Base-by-base conservation (phyloP, 2,113 vertebrate genomes). In the Grus americana region DNA sequence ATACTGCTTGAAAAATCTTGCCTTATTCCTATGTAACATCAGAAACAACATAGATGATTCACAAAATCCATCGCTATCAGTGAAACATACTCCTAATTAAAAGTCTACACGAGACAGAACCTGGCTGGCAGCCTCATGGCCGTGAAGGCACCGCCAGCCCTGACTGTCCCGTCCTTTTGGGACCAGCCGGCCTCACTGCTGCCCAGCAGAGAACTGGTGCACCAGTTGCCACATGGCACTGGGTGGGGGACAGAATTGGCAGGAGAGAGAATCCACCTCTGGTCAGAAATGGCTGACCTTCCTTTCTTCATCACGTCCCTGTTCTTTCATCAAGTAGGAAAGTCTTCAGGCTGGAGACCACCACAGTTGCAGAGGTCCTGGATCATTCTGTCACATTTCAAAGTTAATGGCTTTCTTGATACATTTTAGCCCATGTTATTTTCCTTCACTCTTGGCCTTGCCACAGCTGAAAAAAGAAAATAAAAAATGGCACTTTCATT, bases 231-330 rank as follows among this genome's bases (percentile, higher is more conserved):
- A 21, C 12, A 5, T 6, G 34, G 21, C n/a, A 34, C 21, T 36
- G 0, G 1, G 7, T 27, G 23, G 6, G 6, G 15, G 12, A 62
- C 10, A 85, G 7, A 57, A 29, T 7, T 7, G 23, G 10, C 34
- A 44, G 40, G 18, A 58, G 10, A 36, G 5, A 61, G 36, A 61
- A n/a, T 9, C 6, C 14, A 55, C 4, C 40, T 49, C 50, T 72
- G 21, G 10, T 36, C 14, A 36, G 54, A 82, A 86, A 40, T 0
- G 0, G 10, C 12, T 89, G 40, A 73, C 18, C 10, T 62, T 11
- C 2, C 40, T 38, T 52, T 49, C 42, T 82, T 62, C 27, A 40
- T 61, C 3, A 0, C 0, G 0, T 46, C 54, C 27, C 21, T 66
- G 15, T 55, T 38, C 42, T 59, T 88, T 61, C 12, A 86, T 5